Conservation (phyloP, 2,113 vertebrate genomes). For the Oceanodroma tethys region DNA sequence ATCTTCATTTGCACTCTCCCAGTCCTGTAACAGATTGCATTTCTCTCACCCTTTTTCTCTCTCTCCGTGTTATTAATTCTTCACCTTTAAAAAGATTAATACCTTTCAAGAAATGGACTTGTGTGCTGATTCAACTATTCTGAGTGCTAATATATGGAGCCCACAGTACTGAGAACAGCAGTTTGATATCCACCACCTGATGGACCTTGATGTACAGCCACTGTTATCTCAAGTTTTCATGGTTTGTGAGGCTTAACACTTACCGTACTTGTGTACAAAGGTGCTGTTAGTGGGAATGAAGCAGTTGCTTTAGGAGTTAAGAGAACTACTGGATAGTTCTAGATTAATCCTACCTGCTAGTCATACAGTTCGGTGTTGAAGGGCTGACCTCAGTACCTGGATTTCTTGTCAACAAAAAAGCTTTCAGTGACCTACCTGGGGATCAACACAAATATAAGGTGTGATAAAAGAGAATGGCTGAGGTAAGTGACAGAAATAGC, state of each 20-base stretch:
- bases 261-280: slow-evolving; percentile 28
- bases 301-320: slow-evolving; percentile 44
- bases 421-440: slow-evolving; percentile 8
- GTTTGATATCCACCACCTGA: slow-evolving; percentile 62
- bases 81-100: slow-evolving; percentile 66
- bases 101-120: slow-evolving; percentile 67
- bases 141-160: slow-evolving; percentile 67
- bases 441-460: slow-evolving; percentile 37
- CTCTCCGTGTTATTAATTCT: slow-evolving; percentile 58
- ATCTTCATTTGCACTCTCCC: slow-evolving; percentile 63
- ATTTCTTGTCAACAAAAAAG: slow-evolving; percentile 27
- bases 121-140: slow-evolving; percentile 74
- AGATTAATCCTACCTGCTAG: slow-evolving; percentile 48
- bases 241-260: slow-evolving; percentile 66
- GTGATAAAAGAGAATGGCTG: slow-evolving; percentile 9
- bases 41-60: slow-evolving; percentile 36
- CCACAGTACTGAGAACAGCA: slow-evolving; percentile 59
- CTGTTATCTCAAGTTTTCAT: slow-evolving; percentile 59
- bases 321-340: slow-evolving; percentile 13
- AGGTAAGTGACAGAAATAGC: slow-evolving; percentile 30
- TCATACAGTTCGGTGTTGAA: not conserved
- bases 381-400: not conserved
- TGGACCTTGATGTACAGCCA: slow-evolving; percentile 60
- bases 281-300: slow-evolving; percentile 33
- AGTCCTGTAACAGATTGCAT: slow-evolving; percentile 41